These are phyloP conservation scores for Pteruthius melanotis DNA, from an alignment of 2,113 vertebrate species.

Conservation along the genomic window DNA sequence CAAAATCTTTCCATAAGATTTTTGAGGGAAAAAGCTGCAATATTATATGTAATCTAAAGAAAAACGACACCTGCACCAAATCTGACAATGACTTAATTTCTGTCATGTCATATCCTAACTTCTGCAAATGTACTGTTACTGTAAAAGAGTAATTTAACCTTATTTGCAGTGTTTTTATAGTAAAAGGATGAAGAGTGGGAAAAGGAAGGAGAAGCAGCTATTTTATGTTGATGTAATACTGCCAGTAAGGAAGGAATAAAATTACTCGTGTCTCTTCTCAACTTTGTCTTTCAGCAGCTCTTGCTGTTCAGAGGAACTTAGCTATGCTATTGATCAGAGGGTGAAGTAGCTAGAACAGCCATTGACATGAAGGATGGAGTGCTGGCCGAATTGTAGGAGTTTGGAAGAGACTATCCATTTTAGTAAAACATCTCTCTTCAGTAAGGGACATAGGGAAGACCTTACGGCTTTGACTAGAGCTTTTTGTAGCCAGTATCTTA, in stretches of 20 bases:
- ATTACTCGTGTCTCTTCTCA: not conserved
- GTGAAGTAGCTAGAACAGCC: not conserved
- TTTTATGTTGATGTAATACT: not conserved
- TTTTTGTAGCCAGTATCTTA: not conserved
- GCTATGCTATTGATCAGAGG: not conserved
- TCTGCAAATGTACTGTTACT: not conserved
- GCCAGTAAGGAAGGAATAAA: not conserved
- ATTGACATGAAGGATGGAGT: not conserved
- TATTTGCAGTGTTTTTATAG: not conserved
- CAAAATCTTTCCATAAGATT: not conserved
- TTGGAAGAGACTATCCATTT: not conserved
- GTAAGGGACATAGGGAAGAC: not conserved
- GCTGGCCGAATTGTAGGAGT: not conserved
- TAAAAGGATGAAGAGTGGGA: not conserved
- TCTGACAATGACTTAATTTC: constrained; percentile 6
- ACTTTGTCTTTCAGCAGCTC: not conserved
- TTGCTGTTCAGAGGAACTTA: not conserved
- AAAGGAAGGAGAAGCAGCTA: not conserved
- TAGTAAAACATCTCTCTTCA: not conserved
- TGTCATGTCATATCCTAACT: not conserved
- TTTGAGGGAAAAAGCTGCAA: constrained; percentile 7
- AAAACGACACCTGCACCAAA: not conserved
- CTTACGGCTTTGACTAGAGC: not conserved
- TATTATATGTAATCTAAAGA: not conserved
- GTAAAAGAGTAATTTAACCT: not conserved